Evolutionary conservation across 2,888 invertebrate genomes (phyloP).

Genomic region (Charanyca ferruginea): DNA sequence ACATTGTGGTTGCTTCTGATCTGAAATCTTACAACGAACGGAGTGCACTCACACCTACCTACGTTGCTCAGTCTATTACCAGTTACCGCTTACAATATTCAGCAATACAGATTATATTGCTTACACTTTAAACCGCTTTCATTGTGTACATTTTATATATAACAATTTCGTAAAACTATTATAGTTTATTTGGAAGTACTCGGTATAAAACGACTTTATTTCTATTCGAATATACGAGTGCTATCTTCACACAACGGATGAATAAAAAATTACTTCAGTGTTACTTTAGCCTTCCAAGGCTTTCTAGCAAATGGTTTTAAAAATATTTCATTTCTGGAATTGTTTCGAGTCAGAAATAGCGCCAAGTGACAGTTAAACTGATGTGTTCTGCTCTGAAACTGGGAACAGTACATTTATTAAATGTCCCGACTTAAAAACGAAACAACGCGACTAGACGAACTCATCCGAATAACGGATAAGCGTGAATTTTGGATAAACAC

Average conservation of each 20-base stretch:
- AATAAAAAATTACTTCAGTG: slow-evolving; percentile 83
- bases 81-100: neutral
- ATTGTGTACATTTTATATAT: slow-evolving; percentile 10
- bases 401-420: slow-evolving; percentile 85
- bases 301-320: slow-evolving; percentile 88
- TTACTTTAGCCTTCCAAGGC: slow-evolving; percentile 79
- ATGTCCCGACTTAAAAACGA: slow-evolving; percentile 74
- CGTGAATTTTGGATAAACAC: slow-evolving; percentile 19
- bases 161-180: slow-evolving; percentile 21
- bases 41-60: neutral
- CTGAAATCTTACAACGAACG: neutral
- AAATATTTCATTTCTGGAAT: slow-evolving; percentile 89
- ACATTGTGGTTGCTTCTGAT: too few relatives aligned
- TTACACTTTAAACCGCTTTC: slow-evolving; percentile 8
- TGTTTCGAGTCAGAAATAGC: slow-evolving; percentile 86
- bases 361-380: slow-evolving; percentile 87
- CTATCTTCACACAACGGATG: slow-evolving; percentile 54
- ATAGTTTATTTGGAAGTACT: neutral
- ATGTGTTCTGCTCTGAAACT: slow-evolving; percentile 80
- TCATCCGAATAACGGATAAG: slow-evolving; percentile 53
- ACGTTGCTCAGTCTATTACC: neutral
- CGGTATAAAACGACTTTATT: slow-evolving; percentile 37
- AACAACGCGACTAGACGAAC: slow-evolving; percentile 59
- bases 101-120: neutral
- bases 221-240: slow-evolving; percentile 34